These are phyloP conservation scores for Pinna nobilis DNA, from an alignment of 1,140 invertebrate genomes.

Conservation along the genomic window DNA sequence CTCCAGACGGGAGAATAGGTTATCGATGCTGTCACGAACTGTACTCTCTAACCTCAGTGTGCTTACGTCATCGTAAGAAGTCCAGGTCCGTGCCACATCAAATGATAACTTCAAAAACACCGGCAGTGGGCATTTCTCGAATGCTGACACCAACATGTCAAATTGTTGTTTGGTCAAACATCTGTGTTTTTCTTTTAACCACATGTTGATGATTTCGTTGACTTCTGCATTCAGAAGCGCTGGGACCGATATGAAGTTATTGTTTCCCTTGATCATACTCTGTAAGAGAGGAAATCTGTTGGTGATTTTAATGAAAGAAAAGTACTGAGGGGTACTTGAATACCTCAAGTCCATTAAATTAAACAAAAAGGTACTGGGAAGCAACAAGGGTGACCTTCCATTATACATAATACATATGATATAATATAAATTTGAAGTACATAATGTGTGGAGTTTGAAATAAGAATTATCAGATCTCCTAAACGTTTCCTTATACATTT, in stretches of 20 bases:
- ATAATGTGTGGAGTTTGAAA: too few species aligned
- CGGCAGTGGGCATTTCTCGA: conserved; percentile 62
- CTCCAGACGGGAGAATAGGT: conserved; percentile 64
- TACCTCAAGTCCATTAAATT: too few species aligned
- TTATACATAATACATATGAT: too few species aligned
- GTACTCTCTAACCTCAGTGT: conserved; percentile 51
- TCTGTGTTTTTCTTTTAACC: conserved; percentile 49
- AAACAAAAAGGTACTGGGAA: too few species aligned
- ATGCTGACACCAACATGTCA: conserved; percentile 50
- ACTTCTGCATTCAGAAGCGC: conserved; percentile 48
- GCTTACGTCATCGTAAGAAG: conserved; percentile 49
- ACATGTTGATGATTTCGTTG: conserved; percentile 55
- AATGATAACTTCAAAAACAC: conserved; percentile 68
- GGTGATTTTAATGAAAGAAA: neutral
- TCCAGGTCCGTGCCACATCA: conserved; percentile 64
- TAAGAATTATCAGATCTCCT: too few species aligned
- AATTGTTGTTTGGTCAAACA: conserved; percentile 58
- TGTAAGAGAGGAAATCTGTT: conserved; percentile 1
- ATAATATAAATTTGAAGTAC: too few species aligned
- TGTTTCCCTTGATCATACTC: conserved; percentile 9
- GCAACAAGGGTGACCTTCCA: too few species aligned
- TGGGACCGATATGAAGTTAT: conserved; percentile 44
- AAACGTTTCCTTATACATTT: too few species aligned
- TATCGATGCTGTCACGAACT: conserved; percentile 61
- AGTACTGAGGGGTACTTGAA: neutral